Evolutionary conservation across 2,113 vertebrate genomes (phyloP), one percentile per base, ranked within the genome.

Genomic region (Tapirus terrestris): DNA sequence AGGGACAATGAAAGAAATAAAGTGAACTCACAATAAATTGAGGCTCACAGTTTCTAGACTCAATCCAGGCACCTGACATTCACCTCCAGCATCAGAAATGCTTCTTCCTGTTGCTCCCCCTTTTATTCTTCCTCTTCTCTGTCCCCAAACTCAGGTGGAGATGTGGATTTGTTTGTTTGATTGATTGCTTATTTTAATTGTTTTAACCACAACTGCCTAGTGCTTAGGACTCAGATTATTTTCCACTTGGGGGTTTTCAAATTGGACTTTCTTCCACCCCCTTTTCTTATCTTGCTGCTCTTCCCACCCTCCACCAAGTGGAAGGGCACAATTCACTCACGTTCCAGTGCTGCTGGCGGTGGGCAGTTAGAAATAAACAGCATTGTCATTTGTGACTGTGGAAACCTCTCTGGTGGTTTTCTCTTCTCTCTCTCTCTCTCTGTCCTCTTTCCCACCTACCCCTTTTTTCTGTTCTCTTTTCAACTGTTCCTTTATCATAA

Each of bases 401-500:
- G 70, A 81, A 80, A 39, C 14, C 23, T 68, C 65, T 80, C 75
- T 73, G 88, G 36, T 31, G 18, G 43, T 39, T 27, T 43, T 25
- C 48, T 27, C 56, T 2, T 33, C 20, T 5, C 12, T 12, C 17
- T 45, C 23, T 1, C 12, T 58, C 12, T 4, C 6, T 13, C 11
- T 1, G 5, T 2, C 7, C 5, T 18, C 9, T 43, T 65, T 18
- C 12, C 53, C 76, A 36, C 31, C 23, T 31, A 53, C 39, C 7
- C 25, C 25, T 36, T 53, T 77, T 65, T 51, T 67, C 84, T 82
- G 13, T 80, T 82, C 67, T 93, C 75, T 63, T 45, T 56, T 60
- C 21, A 53, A 90, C 89, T 92, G 39, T 81, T 82, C 51, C n/a
- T 79, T 91, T 93, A 91, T 70, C 25, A 31, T 79, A 79, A 87